Conservation (phyloP, 1,140 invertebrate species). For the Neotoxoptera formosana region DNA sequence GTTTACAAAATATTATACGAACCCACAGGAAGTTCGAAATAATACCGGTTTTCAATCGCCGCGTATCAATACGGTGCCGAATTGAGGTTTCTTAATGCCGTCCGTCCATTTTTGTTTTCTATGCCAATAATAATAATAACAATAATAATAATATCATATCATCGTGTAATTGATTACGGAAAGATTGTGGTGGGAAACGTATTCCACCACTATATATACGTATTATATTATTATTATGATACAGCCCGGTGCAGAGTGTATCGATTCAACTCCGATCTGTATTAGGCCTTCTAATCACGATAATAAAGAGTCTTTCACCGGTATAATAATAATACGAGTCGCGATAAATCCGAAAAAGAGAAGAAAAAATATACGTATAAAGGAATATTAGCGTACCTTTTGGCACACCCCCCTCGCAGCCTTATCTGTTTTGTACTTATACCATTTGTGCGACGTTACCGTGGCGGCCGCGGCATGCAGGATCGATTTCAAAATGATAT, state of each 20-base stretch:
- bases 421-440: neutral
- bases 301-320: neutral
- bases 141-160: neutral
- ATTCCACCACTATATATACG: neutral
- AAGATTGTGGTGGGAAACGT: neutral
- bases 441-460: neutral
- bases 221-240: no score
- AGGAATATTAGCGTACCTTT: neutral
- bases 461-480: no score
- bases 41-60: neutral
- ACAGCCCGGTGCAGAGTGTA: no score
- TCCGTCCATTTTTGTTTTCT: no score
- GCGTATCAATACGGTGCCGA: neutral
- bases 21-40: neutral
- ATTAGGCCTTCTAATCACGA: no score
- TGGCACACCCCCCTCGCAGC: no score
- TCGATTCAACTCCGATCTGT: neutral
- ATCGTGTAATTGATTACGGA: neutral
- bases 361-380: neutral
- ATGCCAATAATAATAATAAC: neutral
- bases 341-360: neutral
- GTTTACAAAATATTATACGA: neutral
- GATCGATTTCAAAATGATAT: neutral
- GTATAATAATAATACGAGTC: no score
- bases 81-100: neutral